These are phyloP conservation scores for Phlogophora meticulosa DNA, from an alignment of 2,888 invertebrate species.

Conservation along the genomic window DNA sequence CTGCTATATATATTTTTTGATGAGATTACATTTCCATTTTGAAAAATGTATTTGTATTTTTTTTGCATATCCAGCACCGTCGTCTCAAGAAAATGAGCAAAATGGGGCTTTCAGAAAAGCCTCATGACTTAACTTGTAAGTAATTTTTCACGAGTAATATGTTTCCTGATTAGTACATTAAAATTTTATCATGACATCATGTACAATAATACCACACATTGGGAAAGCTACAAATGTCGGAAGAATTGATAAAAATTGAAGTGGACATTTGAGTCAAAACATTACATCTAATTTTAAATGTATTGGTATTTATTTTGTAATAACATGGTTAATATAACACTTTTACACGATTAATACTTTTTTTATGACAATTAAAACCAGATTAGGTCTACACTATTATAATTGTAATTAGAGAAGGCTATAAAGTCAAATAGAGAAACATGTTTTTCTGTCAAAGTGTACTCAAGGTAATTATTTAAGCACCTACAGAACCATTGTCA, in stretches of 20 bases:
- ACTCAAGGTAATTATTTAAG: too few relatives aligned
- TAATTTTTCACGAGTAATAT: too few relatives aligned
- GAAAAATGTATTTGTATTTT: neutral
- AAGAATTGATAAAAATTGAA: neutral
- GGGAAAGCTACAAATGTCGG: neutral
- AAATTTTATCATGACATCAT: neutral
- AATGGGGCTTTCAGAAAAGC: neutral
- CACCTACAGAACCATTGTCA: too few relatives aligned
- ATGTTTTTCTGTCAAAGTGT: too few relatives aligned
- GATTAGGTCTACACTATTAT: too few relatives aligned
- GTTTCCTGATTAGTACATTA: too few relatives aligned
- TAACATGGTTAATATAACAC: too few relatives aligned
- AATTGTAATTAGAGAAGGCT: too few relatives aligned
- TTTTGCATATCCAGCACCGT: neutral
- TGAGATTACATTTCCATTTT: neutral
- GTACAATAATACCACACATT: neutral
- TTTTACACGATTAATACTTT: too few relatives aligned
- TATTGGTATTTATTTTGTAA: neutral
- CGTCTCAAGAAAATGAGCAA: neutral
- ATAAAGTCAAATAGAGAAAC: too few relatives aligned
- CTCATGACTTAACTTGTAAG: too few relatives aligned
- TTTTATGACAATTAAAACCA: too few relatives aligned
- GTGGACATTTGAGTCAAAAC: neutral
- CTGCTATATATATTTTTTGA: slow-evolving; percentile 86
- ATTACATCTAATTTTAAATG: neutral